phyloP scores from a whole-genome alignment of 1,140 invertebrate genomes.

The Leptopilina boulardi region DNA sequence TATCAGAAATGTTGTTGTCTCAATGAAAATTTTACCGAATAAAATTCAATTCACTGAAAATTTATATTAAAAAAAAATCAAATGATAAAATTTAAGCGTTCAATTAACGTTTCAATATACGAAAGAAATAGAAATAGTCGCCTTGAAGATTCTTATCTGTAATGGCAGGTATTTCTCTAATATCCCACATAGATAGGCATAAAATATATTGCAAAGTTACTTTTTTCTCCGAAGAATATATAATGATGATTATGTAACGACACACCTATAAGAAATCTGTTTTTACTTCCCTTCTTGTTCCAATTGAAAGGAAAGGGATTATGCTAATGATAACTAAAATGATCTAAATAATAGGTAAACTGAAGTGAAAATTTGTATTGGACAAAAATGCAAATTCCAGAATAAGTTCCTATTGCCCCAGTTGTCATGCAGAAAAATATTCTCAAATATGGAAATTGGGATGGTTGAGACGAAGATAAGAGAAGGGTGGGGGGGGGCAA shows the following conservation, averaged over 20 bases:
- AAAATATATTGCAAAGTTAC: too few relatives aligned
- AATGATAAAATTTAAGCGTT: too few relatives aligned
- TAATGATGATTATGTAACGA: background rate
- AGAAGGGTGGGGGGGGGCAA: background rate
- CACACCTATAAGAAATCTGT: background rate
- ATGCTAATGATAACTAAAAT: background rate
- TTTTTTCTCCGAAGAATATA: too few relatives aligned
- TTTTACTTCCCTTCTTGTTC: background rate
- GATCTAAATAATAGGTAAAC: background rate
- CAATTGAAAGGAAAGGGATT: background rate
- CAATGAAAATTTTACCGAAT: too few relatives aligned
- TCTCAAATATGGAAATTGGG: conserved; percentile 1
- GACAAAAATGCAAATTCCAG: background rate
- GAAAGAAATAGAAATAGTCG: too few relatives aligned
- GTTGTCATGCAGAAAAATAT: background rate
- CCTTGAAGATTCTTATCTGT: too few relatives aligned
- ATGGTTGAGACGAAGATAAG: background rate
- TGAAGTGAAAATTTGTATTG: background rate
- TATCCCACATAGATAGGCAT: too few relatives aligned
- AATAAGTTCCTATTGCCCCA: conserved; percentile 11
- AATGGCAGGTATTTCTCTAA: too few relatives aligned
- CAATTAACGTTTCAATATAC: too few relatives aligned
- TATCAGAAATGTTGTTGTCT: too few relatives aligned
- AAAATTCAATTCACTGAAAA: too few relatives aligned
- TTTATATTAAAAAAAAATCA: too few relatives aligned